Evolutionary conservation across 2,797 vertebrate genomes (phyloP), one percentile per base, ranked within the genome.

Genomic region (Eremophila alpestris): DNA sequence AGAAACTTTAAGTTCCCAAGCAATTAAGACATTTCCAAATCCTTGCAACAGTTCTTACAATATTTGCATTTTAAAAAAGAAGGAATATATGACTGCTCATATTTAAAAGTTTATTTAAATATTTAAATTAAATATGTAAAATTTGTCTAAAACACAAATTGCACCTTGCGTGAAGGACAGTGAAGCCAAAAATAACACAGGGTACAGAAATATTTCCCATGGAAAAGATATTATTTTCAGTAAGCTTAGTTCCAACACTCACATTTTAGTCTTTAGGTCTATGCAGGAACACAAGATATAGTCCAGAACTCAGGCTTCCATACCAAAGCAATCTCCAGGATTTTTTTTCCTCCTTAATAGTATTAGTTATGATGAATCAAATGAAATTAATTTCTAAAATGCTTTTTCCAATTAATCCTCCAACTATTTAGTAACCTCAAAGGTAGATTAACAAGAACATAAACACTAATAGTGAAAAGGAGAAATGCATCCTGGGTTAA

Each of bases 141-240:
- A 36, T 26, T 26, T 38, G 36, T 70, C 20, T 24, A 30, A 89
- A 46, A 3, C 12, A 75, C 10, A 78, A 84, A 68, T 15, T 36
- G 10, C 5, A 46, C 0, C 1, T 19, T 68, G 6, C 19, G 34
- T 12, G 7, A 64, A 46, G 3, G 8, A 34, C 14, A 52, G 22
- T 5, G 3, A 94, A 64, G 16, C 2, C 58, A 91, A 89, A 69
- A 30, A 59, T 3, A 83, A 19, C 22, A 62, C 16, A 58, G 9
- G 18, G 5, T 27, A 64, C 3, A 64, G 48, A 18, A 76, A 38
- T 49, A 76, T 32, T 79, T 76, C 23, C 5, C 5, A 0, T 43
- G 24, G 20, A 46, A 89, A 85, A 76, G 9, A 29, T 5, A 13
- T 4, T 43, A 10, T 48, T 89, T 86, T 93, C n/a, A 88, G 8